These are phyloP conservation scores for Blastomussa wellsi DNA, from an alignment of 92 coral and sea anemone species.

Conservation along the genomic window DNA sequence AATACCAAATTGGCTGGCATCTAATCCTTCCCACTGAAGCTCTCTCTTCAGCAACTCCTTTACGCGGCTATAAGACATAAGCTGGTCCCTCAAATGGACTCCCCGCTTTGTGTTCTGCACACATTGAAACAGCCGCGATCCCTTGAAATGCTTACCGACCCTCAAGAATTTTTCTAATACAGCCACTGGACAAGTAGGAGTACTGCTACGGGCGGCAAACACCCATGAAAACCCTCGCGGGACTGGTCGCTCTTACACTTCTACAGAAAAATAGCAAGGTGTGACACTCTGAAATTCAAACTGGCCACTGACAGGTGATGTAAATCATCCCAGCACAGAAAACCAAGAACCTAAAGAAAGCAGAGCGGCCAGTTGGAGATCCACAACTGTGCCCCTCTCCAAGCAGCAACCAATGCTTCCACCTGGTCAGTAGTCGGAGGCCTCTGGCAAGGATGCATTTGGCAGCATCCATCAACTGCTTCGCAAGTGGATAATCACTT, in stretches of 20 bases:
- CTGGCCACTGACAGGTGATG: slow-evolving; percentile 11
- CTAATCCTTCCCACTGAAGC: slow-evolving; percentile 46
- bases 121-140: slow-evolving; percentile 7
- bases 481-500: slow-evolving; percentile 6
- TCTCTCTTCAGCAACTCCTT: slow-evolving; percentile 38
- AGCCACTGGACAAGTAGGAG: slow-evolving; percentile 40
- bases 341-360: slow-evolving; percentile 35
- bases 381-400: slow-evolving; percentile 15
- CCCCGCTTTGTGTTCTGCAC: slow-evolving; percentile 35
- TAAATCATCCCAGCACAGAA: slow-evolving; percentile 50
- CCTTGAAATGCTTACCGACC: slow-evolving; percentile 5
- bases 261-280: slow-evolving; percentile 37
- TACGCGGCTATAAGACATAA: slow-evolving; percentile 47
- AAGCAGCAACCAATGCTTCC: neutral
- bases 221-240: slow-evolving; percentile 46
- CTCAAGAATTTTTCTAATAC: slow-evolving; percentile 40
- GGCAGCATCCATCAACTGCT: slow-evolving; percentile 33
- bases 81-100: slow-evolving; percentile 27
- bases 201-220: slow-evolving; percentile 32
- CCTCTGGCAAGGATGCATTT: slow-evolving; percentile 23
- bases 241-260: slow-evolving; percentile 55
- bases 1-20: slow-evolving; percentile 50
- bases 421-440: slow-evolving; percentile 25
- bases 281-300: slow-evolving; percentile 8
- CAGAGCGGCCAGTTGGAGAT: slow-evolving; percentile 42